Base-by-base conservation (phyloP, 53 echinoderm and acorn worm species). In the Echinarachnius parma region DNA sequence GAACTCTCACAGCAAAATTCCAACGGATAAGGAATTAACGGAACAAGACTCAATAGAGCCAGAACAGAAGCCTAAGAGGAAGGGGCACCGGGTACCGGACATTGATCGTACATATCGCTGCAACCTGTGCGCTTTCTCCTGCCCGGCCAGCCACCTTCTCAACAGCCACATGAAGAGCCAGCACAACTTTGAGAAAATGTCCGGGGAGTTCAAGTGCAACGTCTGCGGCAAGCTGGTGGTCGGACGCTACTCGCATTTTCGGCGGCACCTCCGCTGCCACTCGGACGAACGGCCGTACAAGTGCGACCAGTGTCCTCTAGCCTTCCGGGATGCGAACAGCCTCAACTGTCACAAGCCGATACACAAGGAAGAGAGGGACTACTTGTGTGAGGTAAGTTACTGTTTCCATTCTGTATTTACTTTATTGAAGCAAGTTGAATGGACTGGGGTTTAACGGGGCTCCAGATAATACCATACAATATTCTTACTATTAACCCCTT, bases 381-480 rank as follows among this genome's bases (percentile, higher is more conserved):
- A 79, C 52, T 79, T 91, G 49, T 91, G 91, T 42, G 91, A 91
- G n/a, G n/a, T n/a, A n/a, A n/a, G n/a, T n/a, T n/a, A n/a, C n/a
- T n/a, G n/a, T n/a, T n/a, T n/a, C n/a, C n/a, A n/a, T n/a, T n/a
- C n/a, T n/a, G n/a, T n/a, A n/a, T n/a, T n/a, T n/a, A n/a, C n/a
- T n/a, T n/a, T n/a, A n/a, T n/a, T n/a, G n/a, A n/a, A n/a, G n/a
- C n/a, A n/a, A n/a, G n/a, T n/a, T n/a, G n/a, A n/a, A n/a, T n/a
- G n/a, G n/a, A n/a, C n/a, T n/a, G n/a, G n/a, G n/a, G n/a, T n/a
- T n/a, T n/a, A n/a, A n/a, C n/a, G n/a, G n/a, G n/a, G n/a, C n/a
- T n/a, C n/a, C n/a, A n/a, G n/a, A n/a, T n/a, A n/a, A n/a, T n/a
- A n/a, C n/a, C n/a, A n/a, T n/a, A n/a, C n/a, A n/a, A n/a, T n/a